Evolutionary conservation across 2,113 vertebrate species (phyloP), one percentile per base, ranked within the genome.

Genomic region (Candoia aspera): DNA sequence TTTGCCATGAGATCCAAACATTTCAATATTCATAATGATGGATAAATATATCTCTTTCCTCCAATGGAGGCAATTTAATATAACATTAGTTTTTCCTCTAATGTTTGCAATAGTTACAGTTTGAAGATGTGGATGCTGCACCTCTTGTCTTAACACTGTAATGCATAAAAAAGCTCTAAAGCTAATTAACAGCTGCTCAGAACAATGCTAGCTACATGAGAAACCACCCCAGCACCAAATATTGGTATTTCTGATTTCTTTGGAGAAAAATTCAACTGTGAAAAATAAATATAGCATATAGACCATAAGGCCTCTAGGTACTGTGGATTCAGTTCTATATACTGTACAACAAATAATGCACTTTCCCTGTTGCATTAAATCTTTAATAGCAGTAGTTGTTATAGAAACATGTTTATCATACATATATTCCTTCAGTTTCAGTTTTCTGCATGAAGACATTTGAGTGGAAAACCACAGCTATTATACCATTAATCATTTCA

Each of bases 391-490:
- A 79, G 8, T 87, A 23, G 24, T 59, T 91, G 24, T 26, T 83
- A n/a, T 62, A 84, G 9, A 88, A 60, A 9, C 23, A 33, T 37
- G n/a, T 29, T 24, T 42, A 24, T 62, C 4, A 49, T 87, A 21
- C 8, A 60, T 21, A 12, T 60, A 58, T 84, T 83, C 92, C 87
- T 87, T 91, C 90, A 12, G 37, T 73, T 95, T 93, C 26, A 88
- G 17, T 4, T 86, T 37, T 92, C 1, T 11, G 13, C 84, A 57
- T n/a, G 55, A 84, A 90, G 12, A 37, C 91, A 90, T 92, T 24
- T 23, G 46, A 95, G 55, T 59, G 0, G 1, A 92, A 90, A 62
- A 6, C 49, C 0, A 5, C 3, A 1, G 46, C 6, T 91, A 0
- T 49, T 85, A 46, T 26, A 11, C 1, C 0, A 0, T 58, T 79